Conservation (phyloP, 2,888 invertebrate species). For the Pterostichus madidus region DNA sequence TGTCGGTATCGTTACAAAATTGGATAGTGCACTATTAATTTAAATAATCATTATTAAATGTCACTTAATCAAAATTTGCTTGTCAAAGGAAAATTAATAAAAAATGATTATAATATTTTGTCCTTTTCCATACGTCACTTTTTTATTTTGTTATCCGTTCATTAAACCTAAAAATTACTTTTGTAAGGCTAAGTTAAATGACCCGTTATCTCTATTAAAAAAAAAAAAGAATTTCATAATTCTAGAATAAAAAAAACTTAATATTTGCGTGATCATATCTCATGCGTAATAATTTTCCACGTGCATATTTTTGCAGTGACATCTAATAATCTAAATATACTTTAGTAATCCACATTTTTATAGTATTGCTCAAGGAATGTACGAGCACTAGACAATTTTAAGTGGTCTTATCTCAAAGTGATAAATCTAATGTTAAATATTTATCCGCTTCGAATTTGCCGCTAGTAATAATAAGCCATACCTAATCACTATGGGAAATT, state of each 20-base stretch:
- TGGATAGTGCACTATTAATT: no score
- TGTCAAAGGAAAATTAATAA: no score
- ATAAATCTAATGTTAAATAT: constrained; percentile 43
- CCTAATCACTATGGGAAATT: constrained; percentile 40
- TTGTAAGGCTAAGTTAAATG: not conserved
- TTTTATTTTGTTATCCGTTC: not conserved
- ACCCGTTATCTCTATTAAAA: not conserved
- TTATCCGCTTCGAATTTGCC: constrained; percentile 8
- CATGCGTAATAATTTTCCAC: not conserved
- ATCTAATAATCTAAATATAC: constrained; percentile 1
- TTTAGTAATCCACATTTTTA: constrained; percentile 5
- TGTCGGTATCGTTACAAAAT: no score
- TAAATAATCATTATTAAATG: no score
- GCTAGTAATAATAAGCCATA: constrained; percentile 7
- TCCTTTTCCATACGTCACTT: no score
- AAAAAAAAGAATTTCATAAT: not conserved
- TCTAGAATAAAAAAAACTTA: not conserved
- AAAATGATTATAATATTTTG: not conserved
- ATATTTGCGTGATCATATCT: not conserved
- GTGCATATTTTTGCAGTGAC: constrained; percentile 1
- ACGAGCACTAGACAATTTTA: constrained; percentile 12
- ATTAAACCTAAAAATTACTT: not conserved
- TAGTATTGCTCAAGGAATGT: not conserved
- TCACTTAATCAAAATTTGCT: no score
- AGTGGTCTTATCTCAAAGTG: constrained; percentile 22